Evolutionary conservation across 92 coral and sea anemone species (phyloP).

Genomic region (Siderastrea radians): DNA sequence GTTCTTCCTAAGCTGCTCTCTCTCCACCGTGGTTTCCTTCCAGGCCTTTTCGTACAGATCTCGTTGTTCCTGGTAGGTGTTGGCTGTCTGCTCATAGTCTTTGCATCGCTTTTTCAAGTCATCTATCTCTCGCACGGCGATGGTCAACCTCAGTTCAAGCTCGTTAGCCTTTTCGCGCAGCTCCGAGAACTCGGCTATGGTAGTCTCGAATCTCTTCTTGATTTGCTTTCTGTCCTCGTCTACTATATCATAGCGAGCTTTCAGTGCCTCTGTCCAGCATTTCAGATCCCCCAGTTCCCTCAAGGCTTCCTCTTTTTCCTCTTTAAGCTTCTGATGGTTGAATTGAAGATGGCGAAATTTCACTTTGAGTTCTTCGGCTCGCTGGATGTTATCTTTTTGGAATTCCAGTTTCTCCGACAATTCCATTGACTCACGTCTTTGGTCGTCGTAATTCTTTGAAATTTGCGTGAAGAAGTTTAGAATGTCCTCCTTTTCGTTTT

Average conservation of each 20-base stretch:
- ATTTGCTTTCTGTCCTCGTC: conserved; percentile 89
- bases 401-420: conserved; percentile 82
- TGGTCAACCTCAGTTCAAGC: conserved; percentile 76
- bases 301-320: conserved; percentile 78
- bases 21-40: conserved; percentile 85
- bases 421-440: conserved; percentile 94
- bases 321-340: conserved; percentile 72
- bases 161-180: conserved; percentile 86
- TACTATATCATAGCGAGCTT: conserved; percentile 94
- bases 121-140: conserved; percentile 73
- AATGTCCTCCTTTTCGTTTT: conserved; percentile 63
- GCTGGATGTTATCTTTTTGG: conserved; percentile 89
- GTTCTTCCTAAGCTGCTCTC: conserved; percentile 83
- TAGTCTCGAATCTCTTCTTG: conserved; percentile 79
- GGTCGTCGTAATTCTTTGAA: conserved; percentile 79
- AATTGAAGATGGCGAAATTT: conserved; percentile 87
- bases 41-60: conserved; percentile 80
- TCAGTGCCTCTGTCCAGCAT: conserved; percentile 93
- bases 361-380: conserved; percentile 83
- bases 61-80: conserved; percentile 84
- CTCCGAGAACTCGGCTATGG: conserved; percentile 84
- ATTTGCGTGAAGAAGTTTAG: conserved; percentile 75
- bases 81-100: conserved; percentile 80
- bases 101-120: conserved; percentile 79
- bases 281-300: conserved; percentile 82